These are phyloP conservation scores for Cygnus buccinator DNA, from an alignment of 2,113 vertebrate genomes.

Conservation along the genomic window DNA sequence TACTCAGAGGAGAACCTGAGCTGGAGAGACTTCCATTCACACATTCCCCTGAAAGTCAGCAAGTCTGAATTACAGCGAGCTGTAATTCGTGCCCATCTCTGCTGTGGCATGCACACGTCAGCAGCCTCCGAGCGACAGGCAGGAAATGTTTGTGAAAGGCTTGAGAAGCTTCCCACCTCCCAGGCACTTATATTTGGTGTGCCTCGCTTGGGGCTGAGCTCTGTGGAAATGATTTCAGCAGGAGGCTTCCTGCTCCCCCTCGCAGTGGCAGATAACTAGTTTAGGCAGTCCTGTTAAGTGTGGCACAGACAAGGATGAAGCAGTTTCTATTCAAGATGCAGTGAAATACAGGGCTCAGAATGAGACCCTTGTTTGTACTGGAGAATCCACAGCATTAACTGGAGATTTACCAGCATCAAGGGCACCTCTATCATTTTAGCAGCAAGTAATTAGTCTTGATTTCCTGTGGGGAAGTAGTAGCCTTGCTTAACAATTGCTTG, in stretches of 20 bases:
- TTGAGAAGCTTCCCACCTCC: constrained; percentile 4
- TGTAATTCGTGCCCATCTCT: background rate
- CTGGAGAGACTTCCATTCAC: background rate
- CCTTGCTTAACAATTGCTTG: constrained; percentile 51
- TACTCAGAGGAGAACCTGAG: background rate
- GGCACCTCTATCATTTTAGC: constrained; percentile 51
- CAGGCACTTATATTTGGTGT: constrained; percentile 4
- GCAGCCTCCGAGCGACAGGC: background rate
- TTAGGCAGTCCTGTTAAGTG: background rate
- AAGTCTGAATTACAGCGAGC: background rate
- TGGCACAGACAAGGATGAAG: background rate
- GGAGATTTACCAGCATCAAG: constrained; percentile 45
- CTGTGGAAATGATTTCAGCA: constrained; percentile 43
- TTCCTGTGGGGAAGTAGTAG: constrained; percentile 66
- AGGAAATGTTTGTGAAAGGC: constrained; percentile 27
- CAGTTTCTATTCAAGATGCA: constrained; percentile 7
- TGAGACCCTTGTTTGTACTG: constrained; percentile 41
- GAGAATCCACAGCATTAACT: constrained; percentile 38
- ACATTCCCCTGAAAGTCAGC: background rate
- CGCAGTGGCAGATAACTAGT: background rate
- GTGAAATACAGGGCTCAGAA: constrained; percentile 9
- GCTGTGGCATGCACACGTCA: background rate
- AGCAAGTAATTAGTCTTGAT: constrained; percentile 43
- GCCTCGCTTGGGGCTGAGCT: constrained; percentile 21
- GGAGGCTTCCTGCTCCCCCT: constrained; percentile 16